These are phyloP conservation scores for Raphicerus campestris DNA, from an alignment of 2,113 vertebrate species.

Conservation along the genomic window DNA sequence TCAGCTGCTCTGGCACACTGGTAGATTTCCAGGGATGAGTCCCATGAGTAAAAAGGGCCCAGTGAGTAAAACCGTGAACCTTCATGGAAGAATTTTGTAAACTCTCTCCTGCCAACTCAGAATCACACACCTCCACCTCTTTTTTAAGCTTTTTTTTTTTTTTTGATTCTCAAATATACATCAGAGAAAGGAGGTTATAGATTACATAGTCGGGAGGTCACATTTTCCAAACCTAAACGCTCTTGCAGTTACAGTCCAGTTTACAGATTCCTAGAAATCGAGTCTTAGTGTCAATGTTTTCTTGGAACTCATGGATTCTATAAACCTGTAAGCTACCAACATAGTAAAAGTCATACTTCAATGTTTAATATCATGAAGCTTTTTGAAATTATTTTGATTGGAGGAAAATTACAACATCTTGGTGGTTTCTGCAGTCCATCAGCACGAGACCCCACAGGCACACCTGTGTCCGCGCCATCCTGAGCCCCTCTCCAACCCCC, in stretches of 20 bases:
- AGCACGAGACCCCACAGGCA: not conserved
- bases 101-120: not conserved
- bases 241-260: not conserved
- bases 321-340: not conserved
- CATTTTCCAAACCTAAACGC: not conserved
- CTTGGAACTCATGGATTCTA: not conserved
- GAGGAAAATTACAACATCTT: not conserved
- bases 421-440: not conserved
- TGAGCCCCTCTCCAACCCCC: not conserved
- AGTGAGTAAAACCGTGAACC: not conserved
- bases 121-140: not conserved
- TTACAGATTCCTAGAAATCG: not conserved
- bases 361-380: rapidly evolving
- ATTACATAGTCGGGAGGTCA: not conserved
- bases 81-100: not conserved
- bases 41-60: not conserved
- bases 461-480: rapidly evolving
- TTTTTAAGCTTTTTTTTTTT: not conserved
- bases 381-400: not conserved
- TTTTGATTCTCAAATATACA: not conserved
- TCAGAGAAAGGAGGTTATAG: not conserved
- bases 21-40: not conserved
- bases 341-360: not conserved
- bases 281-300: not conserved
- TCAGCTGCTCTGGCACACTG: not conserved